A percentile compares a stretch with the other conserved stretches of the same genome.
phyloP scores from a whole-genome alignment of 2,797 vertebrate genomes.

The Austrolebias charrua region DNA sequence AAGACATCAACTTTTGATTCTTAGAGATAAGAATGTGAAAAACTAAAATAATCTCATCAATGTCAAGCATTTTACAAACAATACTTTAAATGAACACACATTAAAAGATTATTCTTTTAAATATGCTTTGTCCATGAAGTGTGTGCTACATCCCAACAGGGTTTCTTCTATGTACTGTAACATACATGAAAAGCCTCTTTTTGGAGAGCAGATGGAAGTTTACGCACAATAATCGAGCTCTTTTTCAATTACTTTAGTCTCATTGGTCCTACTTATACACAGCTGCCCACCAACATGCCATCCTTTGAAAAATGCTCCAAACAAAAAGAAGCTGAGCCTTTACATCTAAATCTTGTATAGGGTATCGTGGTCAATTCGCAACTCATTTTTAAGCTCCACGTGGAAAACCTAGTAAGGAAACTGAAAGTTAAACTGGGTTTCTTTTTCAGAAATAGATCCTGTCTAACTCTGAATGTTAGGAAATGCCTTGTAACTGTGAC shows the following conservation, averaged over 20 bases:
- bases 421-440: too few species aligned
- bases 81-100: constrained; percentile 13
- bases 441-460: too few species aligned
- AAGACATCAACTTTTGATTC: constrained; percentile 4
- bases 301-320: constrained; percentile 29
- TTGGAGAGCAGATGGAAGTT: constrained; percentile 43
- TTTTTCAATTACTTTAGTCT: constrained; percentile 60
- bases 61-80: background rate
- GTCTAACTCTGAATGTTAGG: too few species aligned
- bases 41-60: background rate
- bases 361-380: too few species aligned
- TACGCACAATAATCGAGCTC: constrained; percentile 53
- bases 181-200: constrained; percentile 42
- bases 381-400: too few species aligned
- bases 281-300: constrained; percentile 31
- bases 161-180: constrained; percentile 22
- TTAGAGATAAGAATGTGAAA: constrained; percentile 1
- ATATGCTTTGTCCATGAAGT: constrained; percentile 23
- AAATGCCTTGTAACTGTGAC: too few species aligned
- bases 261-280: constrained; percentile 54
- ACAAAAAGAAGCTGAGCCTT: constrained; percentile 29
- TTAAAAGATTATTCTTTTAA: background rate
- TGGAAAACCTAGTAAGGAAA: too few species aligned
- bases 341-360: too few species aligned
- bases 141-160: constrained; percentile 33